Conservation (phyloP, 2,888 invertebrate genomes). For the Alcis repandata region DNA sequence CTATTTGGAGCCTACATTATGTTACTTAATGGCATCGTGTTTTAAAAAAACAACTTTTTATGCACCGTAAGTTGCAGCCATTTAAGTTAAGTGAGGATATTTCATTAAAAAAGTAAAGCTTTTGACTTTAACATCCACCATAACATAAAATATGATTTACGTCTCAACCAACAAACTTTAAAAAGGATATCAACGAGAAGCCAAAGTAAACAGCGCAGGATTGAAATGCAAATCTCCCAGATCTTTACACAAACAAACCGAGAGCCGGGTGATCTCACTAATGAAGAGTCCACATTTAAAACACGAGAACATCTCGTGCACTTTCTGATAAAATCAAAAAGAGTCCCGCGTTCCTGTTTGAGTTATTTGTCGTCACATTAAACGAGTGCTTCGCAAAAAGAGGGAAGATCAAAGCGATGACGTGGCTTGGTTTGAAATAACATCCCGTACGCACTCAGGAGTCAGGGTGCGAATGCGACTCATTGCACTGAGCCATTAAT, state of each 20-base stretch:
- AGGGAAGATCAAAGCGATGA: slow-evolving; percentile 81
- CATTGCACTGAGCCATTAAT: slow-evolving; percentile 39
- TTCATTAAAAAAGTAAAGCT: neutral
- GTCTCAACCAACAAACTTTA: slow-evolving; percentile 35
- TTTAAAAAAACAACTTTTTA: neutral
- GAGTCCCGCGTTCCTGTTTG: slow-evolving; percentile 73
- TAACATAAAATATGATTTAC: slow-evolving; percentile 24
- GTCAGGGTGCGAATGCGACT: slow-evolving; percentile 46
- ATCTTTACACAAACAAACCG: slow-evolving; percentile 59
- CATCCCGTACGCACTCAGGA: slow-evolving; percentile 63
- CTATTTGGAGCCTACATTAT: too few relatives aligned
- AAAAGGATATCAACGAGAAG: slow-evolving; percentile 46
- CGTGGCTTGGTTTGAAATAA: slow-evolving; percentile 78
- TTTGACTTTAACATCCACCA: slow-evolving; percentile 8
- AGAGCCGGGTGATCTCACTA: slow-evolving; percentile 74
- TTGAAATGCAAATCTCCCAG: slow-evolving; percentile 59
- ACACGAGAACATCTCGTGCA: slow-evolving; percentile 69
- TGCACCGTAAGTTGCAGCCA: too few relatives aligned
- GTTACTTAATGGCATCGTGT: neutral
- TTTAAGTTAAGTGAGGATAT: neutral
- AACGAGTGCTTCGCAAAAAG: slow-evolving; percentile 82
- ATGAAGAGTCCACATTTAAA: slow-evolving; percentile 79
- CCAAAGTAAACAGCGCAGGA: slow-evolving; percentile 54
- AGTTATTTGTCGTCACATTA: slow-evolving; percentile 86
- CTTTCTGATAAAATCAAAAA: slow-evolving; percentile 79